These are phyloP conservation scores for Caloenas nicobarica DNA, from an alignment of 2,113 vertebrate species.

Conservation along the genomic window DNA sequence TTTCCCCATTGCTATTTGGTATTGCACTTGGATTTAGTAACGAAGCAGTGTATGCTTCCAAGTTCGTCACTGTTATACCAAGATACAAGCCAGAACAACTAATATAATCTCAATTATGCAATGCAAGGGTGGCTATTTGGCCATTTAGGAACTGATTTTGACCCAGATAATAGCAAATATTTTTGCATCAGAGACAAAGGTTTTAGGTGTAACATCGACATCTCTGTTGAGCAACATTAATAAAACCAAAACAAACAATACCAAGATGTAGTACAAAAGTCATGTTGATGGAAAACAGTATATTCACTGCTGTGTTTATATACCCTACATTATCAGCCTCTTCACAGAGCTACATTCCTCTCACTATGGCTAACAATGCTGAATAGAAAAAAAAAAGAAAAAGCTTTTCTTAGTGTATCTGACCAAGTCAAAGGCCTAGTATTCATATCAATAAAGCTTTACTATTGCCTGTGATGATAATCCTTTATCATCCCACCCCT, in stretches of 20 bases:
- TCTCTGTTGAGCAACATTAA: neutral
- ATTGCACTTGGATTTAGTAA: neutral
- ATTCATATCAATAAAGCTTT: conserved; percentile 25
- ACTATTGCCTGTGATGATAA: conserved; percentile 6
- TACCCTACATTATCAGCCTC: neutral
- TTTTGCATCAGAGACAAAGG: neutral
- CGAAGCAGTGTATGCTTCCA: neutral
- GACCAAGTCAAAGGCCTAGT: neutral
- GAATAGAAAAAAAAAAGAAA: neutral
- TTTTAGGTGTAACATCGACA: neutral
- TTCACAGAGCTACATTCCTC: neutral
- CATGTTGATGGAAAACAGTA: neutral
- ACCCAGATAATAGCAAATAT: neutral
- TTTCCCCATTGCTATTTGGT: neutral
- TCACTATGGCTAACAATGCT: neutral
- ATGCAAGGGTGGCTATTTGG: neutral
- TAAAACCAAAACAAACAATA: neutral
- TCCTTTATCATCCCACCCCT: neutral
- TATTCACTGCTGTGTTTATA: neutral
- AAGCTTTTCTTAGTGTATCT: neutral
- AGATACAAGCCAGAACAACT: neutral
- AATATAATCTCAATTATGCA: neutral
- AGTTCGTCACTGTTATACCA: neutral
- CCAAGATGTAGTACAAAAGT: neutral
- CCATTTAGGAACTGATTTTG: neutral